Conservation (phyloP, 30 jellyfish, hydroid and myxozoan genomes). For the Pseudorhiza aurosa region DNA sequence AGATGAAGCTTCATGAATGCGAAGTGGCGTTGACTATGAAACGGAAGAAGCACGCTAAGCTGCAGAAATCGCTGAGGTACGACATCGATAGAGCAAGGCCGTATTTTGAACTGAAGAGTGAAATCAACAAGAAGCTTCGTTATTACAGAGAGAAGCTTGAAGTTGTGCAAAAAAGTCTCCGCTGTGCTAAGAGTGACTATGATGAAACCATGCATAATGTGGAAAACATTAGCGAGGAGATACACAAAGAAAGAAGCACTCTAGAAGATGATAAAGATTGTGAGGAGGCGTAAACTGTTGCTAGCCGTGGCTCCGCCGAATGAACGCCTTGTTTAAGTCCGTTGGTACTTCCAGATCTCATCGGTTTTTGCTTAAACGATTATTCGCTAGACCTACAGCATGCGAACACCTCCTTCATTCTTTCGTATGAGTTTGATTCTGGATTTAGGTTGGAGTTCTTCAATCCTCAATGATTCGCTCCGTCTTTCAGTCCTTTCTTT, state of each 20-base stretch:
- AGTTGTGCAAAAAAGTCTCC: neutral
- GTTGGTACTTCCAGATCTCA: too few relatives aligned
- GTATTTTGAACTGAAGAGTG: slow-evolving; percentile 11
- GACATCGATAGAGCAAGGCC: slow-evolving; percentile 31
- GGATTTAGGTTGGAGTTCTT: too few relatives aligned
- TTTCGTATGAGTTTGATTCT: too few relatives aligned
- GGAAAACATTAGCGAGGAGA: slow-evolving; percentile 25
- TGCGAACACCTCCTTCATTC: too few relatives aligned
- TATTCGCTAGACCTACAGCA: too few relatives aligned
- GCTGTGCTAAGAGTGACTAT: slow-evolving; percentile 17
- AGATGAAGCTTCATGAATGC: neutral
- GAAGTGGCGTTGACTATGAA: neutral
- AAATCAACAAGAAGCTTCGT: neutral
- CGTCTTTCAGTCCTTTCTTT: too few relatives aligned
- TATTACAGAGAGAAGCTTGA: neutral
- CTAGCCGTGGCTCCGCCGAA: too few relatives aligned
- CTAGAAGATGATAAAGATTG: too few relatives aligned
- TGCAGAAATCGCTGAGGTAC: neutral
- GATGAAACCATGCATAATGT: slow-evolving; percentile 13
- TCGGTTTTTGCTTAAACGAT: too few relatives aligned
- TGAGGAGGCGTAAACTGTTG: too few relatives aligned
- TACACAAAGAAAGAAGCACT: slow-evolving; percentile 13
- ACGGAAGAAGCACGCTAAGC: neutral
- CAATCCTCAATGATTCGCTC: too few relatives aligned
- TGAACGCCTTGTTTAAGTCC: too few relatives aligned